Evolutionary conservation across 1,140 invertebrate species (phyloP).

Genomic region (Asbolus verrucosus): DNA sequence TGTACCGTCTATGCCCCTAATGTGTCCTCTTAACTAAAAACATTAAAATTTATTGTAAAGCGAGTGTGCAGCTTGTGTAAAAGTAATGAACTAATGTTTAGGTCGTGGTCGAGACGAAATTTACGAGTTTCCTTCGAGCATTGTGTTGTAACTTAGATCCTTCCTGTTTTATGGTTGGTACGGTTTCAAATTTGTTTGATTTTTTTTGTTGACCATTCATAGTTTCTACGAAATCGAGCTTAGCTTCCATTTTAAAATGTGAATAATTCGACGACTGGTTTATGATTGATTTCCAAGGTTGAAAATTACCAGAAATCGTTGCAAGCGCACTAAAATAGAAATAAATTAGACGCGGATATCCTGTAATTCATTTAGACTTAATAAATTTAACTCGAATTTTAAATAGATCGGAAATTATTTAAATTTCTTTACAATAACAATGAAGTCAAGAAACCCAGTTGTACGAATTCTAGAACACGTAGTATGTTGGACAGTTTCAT

Average conservation of each 20-base stretch:
- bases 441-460: constrained; percentile 18
- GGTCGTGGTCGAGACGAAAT: too few species aligned
- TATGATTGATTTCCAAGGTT: constrained; percentile 42
- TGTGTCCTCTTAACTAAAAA: too few species aligned
- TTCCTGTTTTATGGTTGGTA: too few species aligned
- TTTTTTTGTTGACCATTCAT: background rate
- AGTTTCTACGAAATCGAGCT: background rate
- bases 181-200: background rate
- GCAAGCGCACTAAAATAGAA: constrained; percentile 36
- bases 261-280: constrained; percentile 28
- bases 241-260: constrained; percentile 19
- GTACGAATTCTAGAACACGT: constrained; percentile 9
- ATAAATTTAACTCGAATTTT: constrained; percentile 7
- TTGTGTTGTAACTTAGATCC: too few species aligned
- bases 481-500: background rate
- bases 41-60: too few species aligned
- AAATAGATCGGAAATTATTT: constrained; percentile 28
- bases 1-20: too few species aligned
- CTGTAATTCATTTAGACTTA: constrained; percentile 19
- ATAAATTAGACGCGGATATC: constrained; percentile 43
- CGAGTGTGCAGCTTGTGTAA: too few species aligned
- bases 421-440: constrained; percentile 34
- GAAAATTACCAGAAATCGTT: constrained; percentile 42
- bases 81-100: too few species aligned
- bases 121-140: too few species aligned